Percentiles rank a stretch among this genome's conserved stretches.
These are phyloP conservation scores for Polyodon spathula DNA, from an alignment of 2,113 vertebrate genomes.

Conservation along the genomic window DNA sequence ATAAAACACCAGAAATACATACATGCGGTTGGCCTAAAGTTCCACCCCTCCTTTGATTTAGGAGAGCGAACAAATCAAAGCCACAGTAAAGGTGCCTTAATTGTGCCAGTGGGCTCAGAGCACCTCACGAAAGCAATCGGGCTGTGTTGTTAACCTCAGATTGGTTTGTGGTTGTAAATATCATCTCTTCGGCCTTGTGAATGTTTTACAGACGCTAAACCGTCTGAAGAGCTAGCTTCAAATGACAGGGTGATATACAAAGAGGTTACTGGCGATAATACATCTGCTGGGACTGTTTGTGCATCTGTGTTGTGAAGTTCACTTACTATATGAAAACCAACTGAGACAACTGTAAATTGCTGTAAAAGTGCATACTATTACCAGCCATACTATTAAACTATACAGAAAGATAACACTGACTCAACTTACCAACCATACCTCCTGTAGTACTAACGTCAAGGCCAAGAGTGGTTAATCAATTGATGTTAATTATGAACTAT, in stretches of 20 bases:
- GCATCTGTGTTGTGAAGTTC: no score
- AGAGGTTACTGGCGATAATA: no score
- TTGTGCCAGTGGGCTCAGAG: conserved; percentile 46
- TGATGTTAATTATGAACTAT: no score
- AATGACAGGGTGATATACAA: conserved; percentile 3
- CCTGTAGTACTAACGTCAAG: no score
- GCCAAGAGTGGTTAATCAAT: no score
- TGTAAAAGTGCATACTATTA: no score
- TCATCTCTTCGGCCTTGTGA: conserved; percentile 39
- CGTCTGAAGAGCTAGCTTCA: background rate
- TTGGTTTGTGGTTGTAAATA: conserved; percentile 54
- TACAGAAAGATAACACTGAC: no score
- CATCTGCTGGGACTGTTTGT: no score
- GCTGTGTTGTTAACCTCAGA: conserved; percentile 53
- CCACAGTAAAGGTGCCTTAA: conserved; percentile 46
- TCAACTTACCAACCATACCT: no score
- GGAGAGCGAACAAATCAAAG: background rate
- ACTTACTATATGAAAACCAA: no score
- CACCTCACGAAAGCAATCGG: conserved; percentile 30
- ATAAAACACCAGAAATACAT: conserved; percentile 6
- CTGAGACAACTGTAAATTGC: no score
- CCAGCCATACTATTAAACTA: no score
- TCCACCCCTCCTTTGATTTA: conserved; percentile 19
- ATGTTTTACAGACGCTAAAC: conserved; percentile 42
- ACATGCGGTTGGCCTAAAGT: conserved; percentile 28